phyloP scores from a whole-genome alignment of 2,797 vertebrate genomes.

The Anguilla pacifica region DNA sequence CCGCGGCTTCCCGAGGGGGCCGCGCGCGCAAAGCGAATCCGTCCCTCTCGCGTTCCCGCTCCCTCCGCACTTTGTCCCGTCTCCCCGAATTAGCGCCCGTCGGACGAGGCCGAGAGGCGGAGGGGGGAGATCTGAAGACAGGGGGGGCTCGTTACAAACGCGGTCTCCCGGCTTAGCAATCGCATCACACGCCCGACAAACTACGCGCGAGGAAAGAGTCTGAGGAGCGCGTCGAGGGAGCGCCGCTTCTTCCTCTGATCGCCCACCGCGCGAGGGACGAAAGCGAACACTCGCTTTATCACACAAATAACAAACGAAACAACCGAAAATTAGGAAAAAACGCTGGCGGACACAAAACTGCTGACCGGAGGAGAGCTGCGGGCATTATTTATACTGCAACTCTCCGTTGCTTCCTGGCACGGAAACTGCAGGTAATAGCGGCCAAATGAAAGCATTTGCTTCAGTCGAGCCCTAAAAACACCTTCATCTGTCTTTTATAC shows the following conservation, averaged over 20 bases:
- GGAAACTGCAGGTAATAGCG: constrained; percentile 53
- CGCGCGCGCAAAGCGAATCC: constrained; percentile 33
- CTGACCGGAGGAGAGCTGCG: background rate
- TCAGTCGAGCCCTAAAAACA: constrained; percentile 52
- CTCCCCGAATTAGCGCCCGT: constrained; percentile 14
- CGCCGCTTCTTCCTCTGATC: background rate
- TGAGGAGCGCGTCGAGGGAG: background rate
- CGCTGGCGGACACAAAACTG: background rate
- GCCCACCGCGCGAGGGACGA: constrained; percentile 2
- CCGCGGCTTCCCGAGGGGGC: constrained; percentile 42
- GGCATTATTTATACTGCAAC: background rate
- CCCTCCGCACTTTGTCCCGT: constrained; percentile 34
- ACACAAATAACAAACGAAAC: background rate
- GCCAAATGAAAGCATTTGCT: constrained; percentile 56
- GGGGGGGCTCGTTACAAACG: background rate
- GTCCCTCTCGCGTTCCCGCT: constrained; percentile 45
- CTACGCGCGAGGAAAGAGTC: background rate
- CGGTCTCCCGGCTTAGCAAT: background rate
- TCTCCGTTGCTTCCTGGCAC: constrained; percentile 40
- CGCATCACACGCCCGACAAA: background rate
- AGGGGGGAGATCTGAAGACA: background rate
- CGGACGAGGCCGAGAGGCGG: background rate
- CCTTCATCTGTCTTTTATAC: constrained; percentile 51
- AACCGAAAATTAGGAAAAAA: background rate
- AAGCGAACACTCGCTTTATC: background rate